Evolutionary conservation across 2,888 invertebrate species (phyloP).

Genomic region (Neria commutata): DNA sequence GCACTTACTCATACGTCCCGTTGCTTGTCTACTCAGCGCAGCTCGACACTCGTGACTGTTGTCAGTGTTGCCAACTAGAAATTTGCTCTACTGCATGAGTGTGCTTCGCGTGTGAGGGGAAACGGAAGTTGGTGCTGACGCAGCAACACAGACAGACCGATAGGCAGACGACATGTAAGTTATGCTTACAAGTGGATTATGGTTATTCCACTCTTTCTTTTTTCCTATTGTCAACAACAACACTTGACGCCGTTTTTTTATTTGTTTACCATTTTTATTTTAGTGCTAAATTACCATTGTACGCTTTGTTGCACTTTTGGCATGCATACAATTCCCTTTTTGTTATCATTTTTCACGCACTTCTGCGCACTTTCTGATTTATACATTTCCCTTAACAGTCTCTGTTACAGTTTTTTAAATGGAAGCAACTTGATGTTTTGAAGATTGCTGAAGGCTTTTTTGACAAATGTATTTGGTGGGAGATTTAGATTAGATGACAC

Average conservation of each 20-base stretch:
- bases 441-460: no score
- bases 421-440: no score
- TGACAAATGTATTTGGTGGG: no score
- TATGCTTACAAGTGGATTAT: slow-evolving; percentile 5
- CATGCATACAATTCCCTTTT: no score
- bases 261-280: background rate
- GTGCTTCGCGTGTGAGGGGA: no score
- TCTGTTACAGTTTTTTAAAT: no score
- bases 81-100: no score
- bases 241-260: slow-evolving; percentile 38
- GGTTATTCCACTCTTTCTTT: background rate
- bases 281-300: slow-evolving; percentile 47
- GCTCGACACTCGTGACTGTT: background rate
- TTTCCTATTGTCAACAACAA: slow-evolving; percentile 36
- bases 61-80: background rate
- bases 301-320: slow-evolving; percentile 48
- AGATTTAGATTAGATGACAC: no score
- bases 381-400: no score
- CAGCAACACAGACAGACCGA: background rate
- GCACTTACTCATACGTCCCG: background rate
- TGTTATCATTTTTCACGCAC: no score
- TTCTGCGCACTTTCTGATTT: no score
- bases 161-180: background rate
- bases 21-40: background rate
- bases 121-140: no score